Base-by-base conservation (phyloP, 1,140 invertebrate genomes). In the Trichoplusia ni region DNA sequence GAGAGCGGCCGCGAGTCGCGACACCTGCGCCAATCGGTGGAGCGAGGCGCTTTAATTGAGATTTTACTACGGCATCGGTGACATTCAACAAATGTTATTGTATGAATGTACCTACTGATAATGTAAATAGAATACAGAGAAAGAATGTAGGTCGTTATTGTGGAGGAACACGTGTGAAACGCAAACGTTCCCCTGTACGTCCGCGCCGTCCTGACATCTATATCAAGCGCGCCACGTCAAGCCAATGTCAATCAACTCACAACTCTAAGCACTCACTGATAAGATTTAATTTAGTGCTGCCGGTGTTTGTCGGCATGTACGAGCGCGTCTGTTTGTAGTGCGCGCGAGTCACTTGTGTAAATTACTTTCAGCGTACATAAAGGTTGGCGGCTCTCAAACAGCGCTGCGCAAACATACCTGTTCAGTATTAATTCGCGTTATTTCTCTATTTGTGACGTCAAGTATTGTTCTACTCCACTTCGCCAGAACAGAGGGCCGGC, bases 331-430 rank as follows among this genome's bases (percentile, higher is more conserved):
- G 63, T 67, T 69, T 71, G 63, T 46, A 25, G 29, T 72, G 71
- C 66, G 64, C 51, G 49, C 64, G 60, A 75, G 70, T 71, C 82
- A 83, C 77, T 81, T 82, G 82, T 81, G 82, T 85, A 76, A 85
- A 85, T 81, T 81, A 44, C 73, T 74, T 75, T 69, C 65, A 73
- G 58, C 25, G 66, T 62, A 3, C 11, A 46, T 18, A 59, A 59
- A n/a, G n/a, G n/a, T n/a, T 59, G 23, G 40, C 56, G 56, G 13
- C 40, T 18, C 25, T 42, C 56, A 25, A 35, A 35, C 42, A 29
- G 19, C 27, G 7, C 40, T 47, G 29, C 0, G 11, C 29, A 47
- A 60, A 60, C 40, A 60, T 46, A 42, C 6, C 33, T 13, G 5
- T 18, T 25, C 9, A 8, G 40, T 35, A 9, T 47, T 60, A 60